These are phyloP conservation scores for Parnassius orleans DNA, from an alignment of 2,888 invertebrate genomes.

Conservation along the genomic window DNA sequence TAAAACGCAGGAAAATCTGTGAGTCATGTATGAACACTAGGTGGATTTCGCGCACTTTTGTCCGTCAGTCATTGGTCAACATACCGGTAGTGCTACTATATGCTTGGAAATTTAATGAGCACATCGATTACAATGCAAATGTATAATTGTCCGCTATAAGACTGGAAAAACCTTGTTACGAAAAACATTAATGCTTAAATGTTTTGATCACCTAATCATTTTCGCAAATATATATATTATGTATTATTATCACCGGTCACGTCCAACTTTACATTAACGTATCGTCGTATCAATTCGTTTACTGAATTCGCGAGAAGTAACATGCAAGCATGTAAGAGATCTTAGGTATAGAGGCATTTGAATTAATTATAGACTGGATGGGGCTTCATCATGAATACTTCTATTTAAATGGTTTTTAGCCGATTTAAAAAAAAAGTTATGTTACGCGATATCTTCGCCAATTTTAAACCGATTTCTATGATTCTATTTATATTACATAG, in stretches of 20 bases:
- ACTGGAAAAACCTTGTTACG: slow-evolving; percentile 33
- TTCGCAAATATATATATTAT: slow-evolving; percentile 1
- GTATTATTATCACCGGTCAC: background rate
- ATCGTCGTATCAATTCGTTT: background rate
- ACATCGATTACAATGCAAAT: slow-evolving; percentile 33
- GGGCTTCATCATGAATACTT: background rate
- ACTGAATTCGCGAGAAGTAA: background rate
- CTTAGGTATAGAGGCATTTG: background rate
- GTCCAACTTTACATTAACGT: background rate
- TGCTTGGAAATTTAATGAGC: slow-evolving; percentile 39
- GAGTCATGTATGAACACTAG: slow-evolving; percentile 58
- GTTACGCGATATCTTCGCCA: no score
- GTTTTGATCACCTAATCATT: slow-evolving; percentile 13
- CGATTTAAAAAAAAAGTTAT: background rate
- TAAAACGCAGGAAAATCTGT: slow-evolving; percentile 54
- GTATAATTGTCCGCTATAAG: slow-evolving; percentile 29
- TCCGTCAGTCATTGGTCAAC: slow-evolving; percentile 56
- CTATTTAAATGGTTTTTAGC: slow-evolving; percentile 6
- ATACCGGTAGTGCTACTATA: slow-evolving; percentile 32
- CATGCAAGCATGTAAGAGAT: background rate
- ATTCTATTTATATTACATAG: no score
- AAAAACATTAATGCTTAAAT: slow-evolving; percentile 17
- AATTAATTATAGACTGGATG: background rate
- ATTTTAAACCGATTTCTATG: no score
- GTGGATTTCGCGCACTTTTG: slow-evolving; percentile 74